Evolutionary conservation across 30 jellyfish, hydroid and myxozoan genomes (phyloP).

Genomic region (Sanderia malayensis): DNA sequence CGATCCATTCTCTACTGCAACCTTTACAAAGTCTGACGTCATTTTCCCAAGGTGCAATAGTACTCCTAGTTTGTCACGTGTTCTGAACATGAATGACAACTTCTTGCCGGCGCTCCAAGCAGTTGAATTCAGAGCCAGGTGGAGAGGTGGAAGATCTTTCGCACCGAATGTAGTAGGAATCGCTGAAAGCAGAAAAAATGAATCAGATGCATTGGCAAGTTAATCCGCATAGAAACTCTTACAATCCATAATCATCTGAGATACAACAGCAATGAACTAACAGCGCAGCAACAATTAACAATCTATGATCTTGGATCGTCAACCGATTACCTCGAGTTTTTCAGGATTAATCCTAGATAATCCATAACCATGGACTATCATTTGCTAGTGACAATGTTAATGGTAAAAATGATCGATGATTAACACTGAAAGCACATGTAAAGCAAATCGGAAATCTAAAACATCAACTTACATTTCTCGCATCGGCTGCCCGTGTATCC

Average conservation of each 20-base stretch:
- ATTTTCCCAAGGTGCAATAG: slow-evolving; percentile 28
- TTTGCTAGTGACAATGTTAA: no score
- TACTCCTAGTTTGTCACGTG: slow-evolving; percentile 37
- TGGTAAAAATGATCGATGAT: background rate
- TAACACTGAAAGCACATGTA: background rate
- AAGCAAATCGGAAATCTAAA: background rate
- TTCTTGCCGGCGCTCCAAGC: slow-evolving; percentile 36
- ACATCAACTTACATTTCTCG: slow-evolving; percentile 39
- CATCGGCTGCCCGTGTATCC: slow-evolving; percentile 45
- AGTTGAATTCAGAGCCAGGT: slow-evolving; percentile 26
- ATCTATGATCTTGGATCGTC: no score
- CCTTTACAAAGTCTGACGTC: slow-evolving; percentile 25
- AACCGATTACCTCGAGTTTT: no score
- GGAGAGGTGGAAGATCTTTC: background rate
- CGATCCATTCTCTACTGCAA: slow-evolving; percentile 8
- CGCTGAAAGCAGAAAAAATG: no score
- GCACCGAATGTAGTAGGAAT: slow-evolving; percentile 47
- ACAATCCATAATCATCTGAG: no score
- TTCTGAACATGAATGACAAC: slow-evolving; percentile 37
- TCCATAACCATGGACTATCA: no score
- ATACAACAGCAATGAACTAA: no score
- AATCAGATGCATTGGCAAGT: no score
- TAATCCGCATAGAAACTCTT: no score
- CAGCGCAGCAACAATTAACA: no score
- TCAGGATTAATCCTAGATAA: no score